These are phyloP conservation scores for Misgurnus anguillicaudatus DNA, from an alignment of 2,113 vertebrate genomes.

Conservation along the genomic window DNA sequence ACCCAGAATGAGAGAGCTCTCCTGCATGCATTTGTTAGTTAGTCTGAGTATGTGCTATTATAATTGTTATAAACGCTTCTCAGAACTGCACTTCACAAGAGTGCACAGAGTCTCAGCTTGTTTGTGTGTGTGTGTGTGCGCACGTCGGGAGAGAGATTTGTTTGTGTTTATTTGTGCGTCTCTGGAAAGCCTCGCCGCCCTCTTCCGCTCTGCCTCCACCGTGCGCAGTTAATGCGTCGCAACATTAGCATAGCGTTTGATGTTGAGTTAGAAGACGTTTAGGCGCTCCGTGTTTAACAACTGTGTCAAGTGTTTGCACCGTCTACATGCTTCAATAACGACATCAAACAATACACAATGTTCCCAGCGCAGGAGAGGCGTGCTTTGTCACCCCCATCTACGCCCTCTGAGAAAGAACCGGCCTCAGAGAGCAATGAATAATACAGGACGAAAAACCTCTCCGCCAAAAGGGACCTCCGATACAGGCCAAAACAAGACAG, in stretches of 20 bases:
- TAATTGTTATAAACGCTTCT: constrained; percentile 43
- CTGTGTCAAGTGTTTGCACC: constrained; percentile 74
- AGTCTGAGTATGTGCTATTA: constrained; percentile 46
- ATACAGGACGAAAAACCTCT: constrained; percentile 37
- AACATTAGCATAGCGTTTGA: constrained; percentile 78
- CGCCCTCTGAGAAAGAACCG: constrained; percentile 45
- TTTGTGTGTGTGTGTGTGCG: constrained; percentile 14
- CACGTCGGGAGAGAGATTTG: not conserved
- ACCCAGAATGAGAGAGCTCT: constrained; percentile 48
- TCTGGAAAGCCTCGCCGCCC: constrained; percentile 31
- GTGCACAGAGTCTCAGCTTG: not conserved
- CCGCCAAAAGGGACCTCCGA: constrained; percentile 38
- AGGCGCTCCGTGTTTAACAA: constrained; percentile 73
- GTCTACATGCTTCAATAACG: constrained; percentile 75
- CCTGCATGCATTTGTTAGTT: constrained; percentile 45
- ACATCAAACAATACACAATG: constrained; percentile 73
- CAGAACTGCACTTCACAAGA: constrained; percentile 18
- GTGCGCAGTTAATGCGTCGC: constrained; percentile 64
- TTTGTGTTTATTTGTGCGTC: constrained; percentile 23
- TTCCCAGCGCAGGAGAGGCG: constrained; percentile 48
- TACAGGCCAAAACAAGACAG: constrained; percentile 46
- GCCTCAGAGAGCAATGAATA: constrained; percentile 42
- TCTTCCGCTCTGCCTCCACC: constrained; percentile 35
- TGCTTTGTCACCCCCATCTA: constrained; percentile 46
- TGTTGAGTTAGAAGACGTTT: constrained; percentile 77